These are phyloP conservation scores for Drosophila bocki DNA, from an alignment of 1,140 invertebrate genomes.

Conservation along the genomic window DNA sequence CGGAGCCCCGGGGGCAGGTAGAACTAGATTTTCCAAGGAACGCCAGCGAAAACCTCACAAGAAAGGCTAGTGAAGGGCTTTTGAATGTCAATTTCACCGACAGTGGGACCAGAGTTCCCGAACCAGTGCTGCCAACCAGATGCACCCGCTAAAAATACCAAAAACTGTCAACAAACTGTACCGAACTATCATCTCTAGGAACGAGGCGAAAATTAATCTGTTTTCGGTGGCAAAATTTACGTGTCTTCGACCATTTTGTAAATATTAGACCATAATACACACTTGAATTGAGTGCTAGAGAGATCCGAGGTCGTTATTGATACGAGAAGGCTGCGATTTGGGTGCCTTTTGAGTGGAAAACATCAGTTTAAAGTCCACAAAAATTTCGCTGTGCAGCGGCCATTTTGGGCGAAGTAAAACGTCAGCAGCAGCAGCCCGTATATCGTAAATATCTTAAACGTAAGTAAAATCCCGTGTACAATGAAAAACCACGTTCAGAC, in stretches of 20 bases:
- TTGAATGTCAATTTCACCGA: neutral
- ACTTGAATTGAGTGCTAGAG: neutral
- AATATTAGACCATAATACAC: constrained; percentile 33
- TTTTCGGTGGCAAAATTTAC: constrained; percentile 66
- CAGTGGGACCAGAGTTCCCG: neutral
- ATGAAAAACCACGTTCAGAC: neutral
- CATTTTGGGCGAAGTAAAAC: constrained; percentile 78
- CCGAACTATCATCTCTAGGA: constrained; percentile 34
- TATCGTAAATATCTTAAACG: constrained; percentile 44
- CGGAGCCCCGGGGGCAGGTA: too few species aligned
- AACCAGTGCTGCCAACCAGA: neutral
- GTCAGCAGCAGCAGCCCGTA: constrained; percentile 51
- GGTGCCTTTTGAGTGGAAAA: constrained; percentile 15
- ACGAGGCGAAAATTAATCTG: constrained; percentile 55
- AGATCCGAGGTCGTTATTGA: neutral
- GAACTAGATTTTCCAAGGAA: too few species aligned
- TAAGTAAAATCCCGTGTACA: constrained; percentile 20
- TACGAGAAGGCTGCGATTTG: neutral
- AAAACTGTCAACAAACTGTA: neutral
- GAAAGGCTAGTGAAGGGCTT: too few species aligned
- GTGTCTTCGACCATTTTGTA: constrained; percentile 51
- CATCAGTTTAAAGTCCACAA: constrained; percentile 10
- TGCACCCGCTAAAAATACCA: neutral
- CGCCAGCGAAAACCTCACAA: too few species aligned
- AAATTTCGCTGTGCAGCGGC: constrained; percentile 54